phyloP scores from a whole-genome alignment of 2,797 vertebrate species.

The Chelmon rostratus region DNA sequence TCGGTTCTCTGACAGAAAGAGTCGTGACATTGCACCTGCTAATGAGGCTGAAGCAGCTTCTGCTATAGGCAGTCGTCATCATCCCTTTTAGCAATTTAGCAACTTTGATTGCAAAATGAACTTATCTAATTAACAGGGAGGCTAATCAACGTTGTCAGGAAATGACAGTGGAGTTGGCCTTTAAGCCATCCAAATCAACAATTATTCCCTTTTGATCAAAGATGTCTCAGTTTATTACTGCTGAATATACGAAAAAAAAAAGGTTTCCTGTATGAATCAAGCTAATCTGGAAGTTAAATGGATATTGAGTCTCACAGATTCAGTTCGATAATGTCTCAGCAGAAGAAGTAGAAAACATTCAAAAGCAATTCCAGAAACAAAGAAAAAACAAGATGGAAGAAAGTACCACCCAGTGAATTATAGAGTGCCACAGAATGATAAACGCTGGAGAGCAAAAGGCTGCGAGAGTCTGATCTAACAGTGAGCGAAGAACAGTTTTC shows the following conservation, averaged over 20 bases:
- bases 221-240: neutral
- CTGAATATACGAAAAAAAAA: too few species aligned
- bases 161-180: too few species aligned
- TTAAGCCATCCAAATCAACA: neutral
- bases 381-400: neutral
- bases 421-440: neutral
- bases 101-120: too few species aligned
- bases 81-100: too few species aligned
- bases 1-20: too few species aligned
- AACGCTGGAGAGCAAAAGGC: neutral
- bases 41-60: too few species aligned
- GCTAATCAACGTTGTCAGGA: too few species aligned
- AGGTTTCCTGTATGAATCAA: neutral
- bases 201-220: neutral
- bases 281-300: neutral
- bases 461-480: neutral
- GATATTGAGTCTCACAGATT: neutral
- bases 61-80: too few species aligned
- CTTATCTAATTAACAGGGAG: too few species aligned
- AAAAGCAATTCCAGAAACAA: neutral
- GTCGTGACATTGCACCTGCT: too few species aligned
- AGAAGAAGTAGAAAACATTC: neutral
- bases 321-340: neutral
- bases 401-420: neutral
- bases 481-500: neutral